Evolutionary conservation across 2,113 vertebrate species (phyloP).

Genomic region (Oreochromis niloticus): DNA sequence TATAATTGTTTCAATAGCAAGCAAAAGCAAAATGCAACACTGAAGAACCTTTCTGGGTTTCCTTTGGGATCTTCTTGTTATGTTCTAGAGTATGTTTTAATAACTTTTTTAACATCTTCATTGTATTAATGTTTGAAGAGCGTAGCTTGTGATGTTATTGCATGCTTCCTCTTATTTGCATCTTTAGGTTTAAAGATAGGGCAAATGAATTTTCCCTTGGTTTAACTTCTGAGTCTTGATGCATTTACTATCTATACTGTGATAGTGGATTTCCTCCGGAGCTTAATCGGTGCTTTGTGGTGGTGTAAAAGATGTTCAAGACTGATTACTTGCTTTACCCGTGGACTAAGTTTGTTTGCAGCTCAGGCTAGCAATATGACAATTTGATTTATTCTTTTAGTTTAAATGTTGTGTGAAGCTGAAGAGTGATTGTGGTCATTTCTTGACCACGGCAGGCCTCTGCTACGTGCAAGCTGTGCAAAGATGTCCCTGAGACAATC

Average conservation of each 20-base stretch:
- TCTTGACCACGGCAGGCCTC: not conserved
- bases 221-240: not conserved
- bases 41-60: not conserved
- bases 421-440: not conserved
- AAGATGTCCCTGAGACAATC: not conserved
- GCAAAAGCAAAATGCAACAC: not conserved
- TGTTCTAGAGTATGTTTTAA: not conserved
- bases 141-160: not conserved
- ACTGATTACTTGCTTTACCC: not conserved
- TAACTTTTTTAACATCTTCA: not conserved
- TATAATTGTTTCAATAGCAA: not conserved
- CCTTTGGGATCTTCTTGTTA: not conserved
- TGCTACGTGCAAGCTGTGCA: not conserved
- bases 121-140: not conserved
- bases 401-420: not conserved
- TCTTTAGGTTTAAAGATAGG: slow-evolving; percentile 40
- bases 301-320: not conserved
- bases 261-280: not conserved
- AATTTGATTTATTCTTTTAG: not conserved
- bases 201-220: slow-evolving; percentile 42
- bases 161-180: slow-evolving; percentile 12
- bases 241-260: not conserved
- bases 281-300: not conserved
- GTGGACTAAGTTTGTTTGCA: not conserved
- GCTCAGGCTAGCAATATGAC: not conserved